A percentile compares a stretch with the other conserved stretches of the same genome.
Conservation (phyloP, 1,140 invertebrate genomes). For the Adoxophyes honmai region DNA sequence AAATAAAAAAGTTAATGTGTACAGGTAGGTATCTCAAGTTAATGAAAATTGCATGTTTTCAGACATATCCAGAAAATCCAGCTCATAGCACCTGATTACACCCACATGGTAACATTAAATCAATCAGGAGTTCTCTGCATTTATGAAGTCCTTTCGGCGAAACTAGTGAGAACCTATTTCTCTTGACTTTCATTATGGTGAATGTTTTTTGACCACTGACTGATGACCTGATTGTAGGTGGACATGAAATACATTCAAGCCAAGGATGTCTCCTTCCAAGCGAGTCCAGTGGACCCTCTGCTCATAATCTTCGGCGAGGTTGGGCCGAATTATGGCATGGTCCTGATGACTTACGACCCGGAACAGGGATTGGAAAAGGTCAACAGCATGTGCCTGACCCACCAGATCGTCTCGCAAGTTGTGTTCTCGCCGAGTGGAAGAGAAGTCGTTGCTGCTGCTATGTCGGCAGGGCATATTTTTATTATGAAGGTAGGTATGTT, state of each 20-base stretch:
- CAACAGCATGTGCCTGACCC: conserved; percentile 54
- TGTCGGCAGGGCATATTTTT: conserved; percentile 68
- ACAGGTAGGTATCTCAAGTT: too few species aligned
- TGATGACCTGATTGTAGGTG: conserved; percentile 36
- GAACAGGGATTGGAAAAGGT: conserved; percentile 27
- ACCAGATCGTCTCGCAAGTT: conserved; percentile 59
- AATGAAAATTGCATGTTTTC: conserved; percentile 16
- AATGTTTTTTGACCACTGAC: too few species aligned
- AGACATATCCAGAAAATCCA: conserved; percentile 60
- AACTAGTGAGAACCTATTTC: conserved; percentile 45
- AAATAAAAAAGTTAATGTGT: too few species aligned
- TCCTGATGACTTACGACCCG: conserved; percentile 30
- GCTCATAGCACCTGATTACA: conserved; percentile 54
- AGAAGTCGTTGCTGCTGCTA: conserved; percentile 54
- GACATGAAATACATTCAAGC: conserved; percentile 42
- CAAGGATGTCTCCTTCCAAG: conserved; percentile 50
- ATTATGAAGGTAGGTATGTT: conserved; percentile 54
- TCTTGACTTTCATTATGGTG: too few species aligned
- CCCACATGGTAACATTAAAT: conserved; percentile 45
- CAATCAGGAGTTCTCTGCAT: conserved; percentile 42
- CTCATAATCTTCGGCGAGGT: conserved; percentile 52
- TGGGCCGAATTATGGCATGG: conserved; percentile 49
- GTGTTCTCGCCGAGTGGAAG: conserved; percentile 56
- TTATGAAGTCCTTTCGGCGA: conserved; percentile 45
- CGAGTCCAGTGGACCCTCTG: conserved; percentile 56